Percentiles rank a stretch among this genome's conserved stretches.
Evolutionary conservation across 2,888 invertebrate species (phyloP).

Genomic region (Hoplodrina ambigua): DNA sequence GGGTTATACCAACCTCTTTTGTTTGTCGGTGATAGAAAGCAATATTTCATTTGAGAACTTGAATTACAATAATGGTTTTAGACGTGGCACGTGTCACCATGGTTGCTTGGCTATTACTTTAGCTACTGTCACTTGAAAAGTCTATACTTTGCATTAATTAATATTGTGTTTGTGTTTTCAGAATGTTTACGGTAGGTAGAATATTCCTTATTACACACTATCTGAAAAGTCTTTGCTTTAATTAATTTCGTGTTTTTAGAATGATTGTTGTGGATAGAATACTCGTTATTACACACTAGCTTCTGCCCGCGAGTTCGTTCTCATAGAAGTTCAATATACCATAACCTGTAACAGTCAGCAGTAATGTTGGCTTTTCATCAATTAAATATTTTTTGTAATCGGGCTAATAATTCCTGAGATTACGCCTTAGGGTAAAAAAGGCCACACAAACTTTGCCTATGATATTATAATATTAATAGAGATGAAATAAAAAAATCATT

Average conservation of each 20-base stretch:
- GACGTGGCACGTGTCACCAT: constrained; percentile 9
- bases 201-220: background rate
- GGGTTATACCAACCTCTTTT: constrained; percentile 32
- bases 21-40: constrained; percentile 22
- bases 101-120: background rate
- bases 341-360: too few species aligned
- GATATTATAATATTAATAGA: too few species aligned
- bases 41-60: constrained; percentile 44
- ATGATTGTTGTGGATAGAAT: background rate
- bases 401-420: too few species aligned
- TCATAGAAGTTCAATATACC: too few species aligned
- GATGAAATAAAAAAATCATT: too few species aligned
- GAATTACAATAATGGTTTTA: constrained; percentile 27
- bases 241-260: background rate
- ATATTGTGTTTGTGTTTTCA: background rate
- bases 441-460: too few species aligned
- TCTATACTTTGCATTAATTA: constrained; percentile 11
- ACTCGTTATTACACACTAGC: too few species aligned
- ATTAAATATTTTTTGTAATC: too few species aligned
- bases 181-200: background rate
- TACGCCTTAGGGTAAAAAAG: too few species aligned
- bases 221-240: constrained; percentile 11
- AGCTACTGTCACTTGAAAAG: constrained; percentile 8
- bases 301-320: too few species aligned
- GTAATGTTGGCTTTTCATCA: too few species aligned